Conservation (phyloP, 1,140 invertebrate genomes). For the Spodoptera litura region DNA sequence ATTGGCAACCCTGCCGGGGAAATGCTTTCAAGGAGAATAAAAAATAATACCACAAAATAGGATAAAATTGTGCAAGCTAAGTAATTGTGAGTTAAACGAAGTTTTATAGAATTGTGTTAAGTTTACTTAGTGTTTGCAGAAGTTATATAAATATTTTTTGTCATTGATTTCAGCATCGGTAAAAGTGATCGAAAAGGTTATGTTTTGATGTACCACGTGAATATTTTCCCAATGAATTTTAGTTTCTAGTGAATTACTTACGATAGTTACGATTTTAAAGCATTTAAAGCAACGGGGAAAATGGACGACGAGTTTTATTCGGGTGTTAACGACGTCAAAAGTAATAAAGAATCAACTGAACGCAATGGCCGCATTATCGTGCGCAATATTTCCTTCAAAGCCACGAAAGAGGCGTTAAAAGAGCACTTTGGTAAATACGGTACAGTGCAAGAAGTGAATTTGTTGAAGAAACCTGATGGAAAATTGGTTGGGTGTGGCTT, state of each 20-base stretch:
- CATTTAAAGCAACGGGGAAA: conserved; percentile 3
- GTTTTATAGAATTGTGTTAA: no score
- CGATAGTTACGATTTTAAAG: background rate
- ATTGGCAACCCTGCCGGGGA: no score
- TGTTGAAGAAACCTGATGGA: conserved; percentile 89
- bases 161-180: background rate
- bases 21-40: no score
- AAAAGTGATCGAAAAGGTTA: conserved; percentile 9
- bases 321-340: conserved; percentile 10
- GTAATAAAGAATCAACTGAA: conserved; percentile 60
- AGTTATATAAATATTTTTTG: background rate
- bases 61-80: background rate
- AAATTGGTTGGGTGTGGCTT: conserved; percentile 90
- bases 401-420: conserved; percentile 87
- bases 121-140: no score
- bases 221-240: conserved; percentile 6
- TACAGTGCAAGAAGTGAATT: conserved; percentile 88
- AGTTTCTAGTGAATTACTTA: no score
- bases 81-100: no score
- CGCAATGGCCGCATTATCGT: conserved; percentile 66
- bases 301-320: conserved; percentile 41
- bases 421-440: conserved; percentile 89
- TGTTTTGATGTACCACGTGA: conserved; percentile 41
- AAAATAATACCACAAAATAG: background rate
- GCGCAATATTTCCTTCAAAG: conserved; percentile 85